Conservation (phyloP, 2,113 vertebrate genomes). For the Ptilorrhoa leucosticta region DNA sequence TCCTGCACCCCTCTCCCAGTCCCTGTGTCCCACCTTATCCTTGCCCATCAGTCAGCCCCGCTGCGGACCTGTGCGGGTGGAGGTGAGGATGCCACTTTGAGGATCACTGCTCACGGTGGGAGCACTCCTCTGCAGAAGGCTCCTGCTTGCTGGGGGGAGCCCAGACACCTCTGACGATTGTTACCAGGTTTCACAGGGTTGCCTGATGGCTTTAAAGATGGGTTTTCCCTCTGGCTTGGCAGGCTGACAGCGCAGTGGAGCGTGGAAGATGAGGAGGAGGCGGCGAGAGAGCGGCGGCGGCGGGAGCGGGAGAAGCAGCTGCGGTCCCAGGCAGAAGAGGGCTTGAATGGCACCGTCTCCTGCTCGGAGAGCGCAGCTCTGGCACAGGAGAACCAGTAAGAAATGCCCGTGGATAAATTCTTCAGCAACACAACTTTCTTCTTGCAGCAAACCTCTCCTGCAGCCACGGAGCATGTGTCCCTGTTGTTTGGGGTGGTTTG, state of each 20-base stretch:
- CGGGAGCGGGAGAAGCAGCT: conserved; percentile 70
- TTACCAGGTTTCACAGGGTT: neutral
- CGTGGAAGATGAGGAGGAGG: conserved; percentile 85
- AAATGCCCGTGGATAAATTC: neutral
- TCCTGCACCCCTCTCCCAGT: neutral
- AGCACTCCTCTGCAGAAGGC: neutral
- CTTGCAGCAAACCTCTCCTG: neutral
- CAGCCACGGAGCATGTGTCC: accelerated
- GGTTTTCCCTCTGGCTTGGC: conserved; percentile 8
- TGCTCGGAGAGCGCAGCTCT: neutral
- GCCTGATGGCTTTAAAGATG: neutral
- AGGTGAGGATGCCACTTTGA: accelerated
- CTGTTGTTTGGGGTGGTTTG: neutral
- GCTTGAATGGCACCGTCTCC: neutral
- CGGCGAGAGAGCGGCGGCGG: conserved; percentile 72
- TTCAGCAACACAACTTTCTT: accelerated
- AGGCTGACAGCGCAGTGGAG: conserved; percentile 85
- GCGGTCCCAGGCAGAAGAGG: conserved; percentile 43
- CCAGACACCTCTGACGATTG: neutral
- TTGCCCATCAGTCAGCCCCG: accelerated
- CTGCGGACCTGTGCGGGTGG: accelerated
- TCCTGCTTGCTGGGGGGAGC: accelerated
- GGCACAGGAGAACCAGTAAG: conserved; percentile 63
- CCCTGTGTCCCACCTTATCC: neutral
- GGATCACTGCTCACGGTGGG: accelerated